Evolutionary conservation across 2,113 vertebrate genomes (phyloP), one percentile per base, ranked within the genome.

Genomic region (Chrysochloris asiatica): DNA sequence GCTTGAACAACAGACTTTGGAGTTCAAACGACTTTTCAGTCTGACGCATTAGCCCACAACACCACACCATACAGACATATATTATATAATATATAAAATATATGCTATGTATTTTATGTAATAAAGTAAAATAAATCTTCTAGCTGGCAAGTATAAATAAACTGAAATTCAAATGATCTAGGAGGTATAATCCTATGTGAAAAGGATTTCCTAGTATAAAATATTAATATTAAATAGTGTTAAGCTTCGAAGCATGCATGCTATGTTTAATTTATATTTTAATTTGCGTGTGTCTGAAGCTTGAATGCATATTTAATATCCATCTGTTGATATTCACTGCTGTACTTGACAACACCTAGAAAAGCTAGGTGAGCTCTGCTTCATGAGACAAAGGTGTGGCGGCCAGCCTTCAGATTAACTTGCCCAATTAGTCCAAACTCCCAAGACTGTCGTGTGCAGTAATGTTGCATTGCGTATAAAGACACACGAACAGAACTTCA

Each of bases 171-270:
- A 63, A 85, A 94, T 4, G 41, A 85, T 76, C 41, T 47, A 45
- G 26, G 56, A 67, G 61, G 13, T 52, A 21, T 9, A 28, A 52
- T 36, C 19, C 13, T 65, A 38, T 33, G 30, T 50, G 71, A 91
- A 86, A 91, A 91, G n/a, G 38, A 65, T 33, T 73, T 78, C 13
- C 83, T 83, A 3, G 43, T 72, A 63, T 87, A 91, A 88, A 94
- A 47, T n/a, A 65, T 76, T 52, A 77, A 79, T 52, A 19, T 19
- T 52, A 16, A 12, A 41, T 56, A 81, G 43, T 63, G 24, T 81
- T 76, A 76, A n/a, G n/a, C n/a, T n/a, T n/a, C n/a, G n/a, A n/a
- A n/a, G n/a, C n/a, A n/a, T n/a, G n/a, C 45, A 28, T 89, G 33
- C 63, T 45, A 72, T 45, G 45, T 47, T 77, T 79, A 65, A 79